These are phyloP conservation scores for Acrocera orbiculus DNA, from an alignment of 2,888 invertebrate genomes.

Conservation along the genomic window DNA sequence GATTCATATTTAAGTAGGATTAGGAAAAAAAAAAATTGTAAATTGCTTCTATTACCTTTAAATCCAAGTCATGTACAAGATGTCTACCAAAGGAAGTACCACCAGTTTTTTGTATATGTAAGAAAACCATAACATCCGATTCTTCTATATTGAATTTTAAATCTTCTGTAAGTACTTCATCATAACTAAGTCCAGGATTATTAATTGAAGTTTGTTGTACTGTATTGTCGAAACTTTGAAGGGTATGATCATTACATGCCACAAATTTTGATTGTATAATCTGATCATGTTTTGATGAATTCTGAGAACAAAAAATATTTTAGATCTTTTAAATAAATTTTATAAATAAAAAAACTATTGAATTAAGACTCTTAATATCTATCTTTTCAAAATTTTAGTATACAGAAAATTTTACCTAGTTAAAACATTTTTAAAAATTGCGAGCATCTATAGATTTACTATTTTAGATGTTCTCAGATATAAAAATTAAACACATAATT, in stretches of 20 bases:
- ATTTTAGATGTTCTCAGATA: no score
- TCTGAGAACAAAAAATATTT: no score
- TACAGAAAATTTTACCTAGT: no score
- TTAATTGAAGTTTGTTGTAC: slow-evolving; percentile 26
- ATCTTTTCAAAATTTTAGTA: no score
- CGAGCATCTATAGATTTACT: no score
- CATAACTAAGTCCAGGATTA: slow-evolving; percentile 59
- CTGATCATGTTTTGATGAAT: slow-evolving; percentile 46
- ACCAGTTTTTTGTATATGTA: slow-evolving; percentile 98
- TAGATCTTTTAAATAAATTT: no score
- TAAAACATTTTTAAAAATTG: no score
- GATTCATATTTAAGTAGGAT: no score
- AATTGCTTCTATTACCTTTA: no score
- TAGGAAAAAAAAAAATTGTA: neutral
- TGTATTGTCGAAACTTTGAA: slow-evolving; percentile 18
- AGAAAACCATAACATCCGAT: slow-evolving; percentile 92
- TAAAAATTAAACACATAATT: no score
- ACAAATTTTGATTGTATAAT: slow-evolving; percentile 36
- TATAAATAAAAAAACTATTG: no score
- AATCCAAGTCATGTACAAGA: slow-evolving; percentile 84
- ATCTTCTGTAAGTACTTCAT: slow-evolving; percentile 71
- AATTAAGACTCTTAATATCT: no score
- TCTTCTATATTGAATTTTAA: slow-evolving; percentile 80
- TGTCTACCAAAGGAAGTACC: slow-evolving; percentile 96
- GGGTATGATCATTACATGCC: slow-evolving; percentile 14